Percentiles rank a stretch among this genome's conserved stretches.
Conservation (phyloP, 2,797 vertebrate species). For the Thalassophryne amazonica region DNA sequence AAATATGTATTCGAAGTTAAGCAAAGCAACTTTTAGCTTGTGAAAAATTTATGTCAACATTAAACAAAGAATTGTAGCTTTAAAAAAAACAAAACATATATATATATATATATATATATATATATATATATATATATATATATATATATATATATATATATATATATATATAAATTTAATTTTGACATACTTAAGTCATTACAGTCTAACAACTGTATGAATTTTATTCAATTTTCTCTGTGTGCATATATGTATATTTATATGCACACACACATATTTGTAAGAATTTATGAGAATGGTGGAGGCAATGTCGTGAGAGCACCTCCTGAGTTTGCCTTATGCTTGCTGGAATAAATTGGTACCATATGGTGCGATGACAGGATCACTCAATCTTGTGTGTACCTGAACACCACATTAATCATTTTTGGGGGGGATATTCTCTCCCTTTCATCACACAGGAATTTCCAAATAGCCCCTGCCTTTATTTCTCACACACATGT, state of each 20-base stretch:
- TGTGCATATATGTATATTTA: neutral
- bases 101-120: neutral
- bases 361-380: constrained; percentile 84
- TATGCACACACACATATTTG: neutral
- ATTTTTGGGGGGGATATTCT: constrained; percentile 80
- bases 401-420: constrained; percentile 86
- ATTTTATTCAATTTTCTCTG: too few species aligned
- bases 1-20: too few species aligned
- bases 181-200: constrained; percentile 32
- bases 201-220: too few species aligned
- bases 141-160: too few species aligned
- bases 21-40: too few species aligned
- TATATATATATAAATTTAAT: too few species aligned
- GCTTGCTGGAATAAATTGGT: constrained; percentile 82
- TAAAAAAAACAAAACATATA: too few species aligned
- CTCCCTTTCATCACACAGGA: constrained; percentile 82
- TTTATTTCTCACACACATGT: constrained; percentile 78
- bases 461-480: constrained; percentile 76
- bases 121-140: neutral
- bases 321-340: constrained; percentile 76
- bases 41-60: too few species aligned
- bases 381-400: constrained; percentile 85
- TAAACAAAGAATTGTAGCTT: too few species aligned
- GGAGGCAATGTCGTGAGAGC: constrained; percentile 61
- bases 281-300: constrained; percentile 22